phyloP scores from a whole-genome alignment of 2,888 invertebrate genomes.

The Caenorhabditis sulstoni region DNA sequence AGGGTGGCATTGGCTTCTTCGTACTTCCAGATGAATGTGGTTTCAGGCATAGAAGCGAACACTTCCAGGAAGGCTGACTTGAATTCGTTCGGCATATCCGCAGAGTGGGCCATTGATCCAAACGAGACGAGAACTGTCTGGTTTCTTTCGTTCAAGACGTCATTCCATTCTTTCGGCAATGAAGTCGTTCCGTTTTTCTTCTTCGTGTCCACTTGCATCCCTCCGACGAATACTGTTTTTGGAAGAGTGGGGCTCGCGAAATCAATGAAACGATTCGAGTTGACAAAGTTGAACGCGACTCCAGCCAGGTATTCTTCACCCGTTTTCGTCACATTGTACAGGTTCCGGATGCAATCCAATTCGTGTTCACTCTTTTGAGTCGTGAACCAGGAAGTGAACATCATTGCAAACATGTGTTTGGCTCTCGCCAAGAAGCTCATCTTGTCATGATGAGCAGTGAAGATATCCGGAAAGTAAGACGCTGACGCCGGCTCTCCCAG shows the following conservation, averaged over 20 bases:
- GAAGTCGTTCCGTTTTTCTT: conserved; percentile 28
- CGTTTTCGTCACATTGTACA: not conserved
- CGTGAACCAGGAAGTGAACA: not conserved
- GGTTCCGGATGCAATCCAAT: not conserved
- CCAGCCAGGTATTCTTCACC: not conserved
- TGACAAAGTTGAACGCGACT: conserved; percentile 31
- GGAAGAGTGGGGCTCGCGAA: conserved; percentile 52
- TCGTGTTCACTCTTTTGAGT: not conserved
- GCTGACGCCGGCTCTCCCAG: conserved; percentile 25
- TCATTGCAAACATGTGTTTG: not conserved
- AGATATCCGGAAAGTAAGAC: conserved; percentile 18
- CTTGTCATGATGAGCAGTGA: conserved; percentile 9
- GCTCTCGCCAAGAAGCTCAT: conserved; percentile 16
- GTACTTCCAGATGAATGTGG: conserved; percentile 65
- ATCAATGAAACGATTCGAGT: conserved; percentile 41
- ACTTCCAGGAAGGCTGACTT: conserved; percentile 50
- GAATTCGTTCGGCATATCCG: conserved; percentile 56
- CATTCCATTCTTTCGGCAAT: conserved; percentile 48
- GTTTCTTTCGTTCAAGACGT: conserved; percentile 39
- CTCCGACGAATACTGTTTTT: conserved; percentile 59
- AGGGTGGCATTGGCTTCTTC: conserved; percentile 53
- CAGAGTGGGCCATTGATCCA: conserved; percentile 55
- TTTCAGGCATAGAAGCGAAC: conserved; percentile 49
- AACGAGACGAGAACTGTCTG: conserved; percentile 56
- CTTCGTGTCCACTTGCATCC: conserved; percentile 58